Conservation (phyloP, 2,888 invertebrate species). For the Plutella xylostella region DNA sequence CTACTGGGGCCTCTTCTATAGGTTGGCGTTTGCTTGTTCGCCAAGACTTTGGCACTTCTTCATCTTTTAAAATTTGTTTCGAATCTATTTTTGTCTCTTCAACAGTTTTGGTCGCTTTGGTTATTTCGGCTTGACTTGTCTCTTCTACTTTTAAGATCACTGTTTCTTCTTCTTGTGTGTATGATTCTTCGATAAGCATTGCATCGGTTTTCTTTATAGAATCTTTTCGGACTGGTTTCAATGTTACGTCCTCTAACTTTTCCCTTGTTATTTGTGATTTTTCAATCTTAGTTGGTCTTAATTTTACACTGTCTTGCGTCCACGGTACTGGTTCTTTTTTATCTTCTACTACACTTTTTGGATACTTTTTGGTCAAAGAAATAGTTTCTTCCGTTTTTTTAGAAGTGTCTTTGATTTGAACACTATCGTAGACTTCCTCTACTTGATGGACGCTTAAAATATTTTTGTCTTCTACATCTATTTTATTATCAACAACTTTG, state of each 20-base stretch:
- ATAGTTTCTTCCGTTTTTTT: slow-evolving; percentile 12
- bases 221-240: slow-evolving; percentile 46
- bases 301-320: slow-evolving; percentile 74
- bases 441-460: slow-evolving; percentile 7
- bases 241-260: slow-evolving; percentile 56
- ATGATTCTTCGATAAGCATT: slow-evolving; percentile 61
- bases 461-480: slow-evolving; percentile 9
- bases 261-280: slow-evolving; percentile 64
- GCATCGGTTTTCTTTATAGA: slow-evolving; percentile 43
- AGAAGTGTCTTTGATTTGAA: slow-evolving; percentile 9
- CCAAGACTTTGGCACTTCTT: slow-evolving; percentile 26
- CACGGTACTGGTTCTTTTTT: slow-evolving; percentile 50
- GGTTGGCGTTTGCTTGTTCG: slow-evolving; percentile 25
- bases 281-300: slow-evolving; percentile 71
- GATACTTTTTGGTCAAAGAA: slow-evolving; percentile 3
- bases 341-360: slow-evolving; percentile 24
- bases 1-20: slow-evolving; percentile 36
- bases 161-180: slow-evolving; percentile 69
- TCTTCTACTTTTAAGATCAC: slow-evolving; percentile 58
- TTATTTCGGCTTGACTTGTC: slow-evolving; percentile 24
- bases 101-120: slow-evolving; percentile 27
- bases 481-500: slow-evolving; percentile 11
- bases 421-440: slow-evolving; percentile 6
- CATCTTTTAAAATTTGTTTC: slow-evolving; percentile 36
- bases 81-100: no score